Base-by-base conservation (phyloP, 2,797 vertebrate species). In the Spinus olivaceus region DNA sequence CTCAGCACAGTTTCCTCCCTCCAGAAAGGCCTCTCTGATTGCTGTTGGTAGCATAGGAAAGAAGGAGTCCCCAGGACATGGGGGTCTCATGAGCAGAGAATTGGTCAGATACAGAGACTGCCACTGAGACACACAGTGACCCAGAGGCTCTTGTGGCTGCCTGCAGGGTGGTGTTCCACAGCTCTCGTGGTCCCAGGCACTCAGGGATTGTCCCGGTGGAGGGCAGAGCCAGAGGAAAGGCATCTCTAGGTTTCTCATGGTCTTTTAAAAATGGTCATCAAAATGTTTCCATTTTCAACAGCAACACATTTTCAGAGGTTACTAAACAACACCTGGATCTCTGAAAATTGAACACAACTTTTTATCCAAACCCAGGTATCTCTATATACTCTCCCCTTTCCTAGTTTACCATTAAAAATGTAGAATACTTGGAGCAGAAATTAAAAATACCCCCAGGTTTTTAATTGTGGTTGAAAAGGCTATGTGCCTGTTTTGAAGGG, bases 41-140 rank as follows among this genome's bases (percentile, higher is more conserved):
- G 81, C 61, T 39, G 46, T 32, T 18, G 2, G 0, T 39, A 17
- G 42, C 27, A 7, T 4, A 25, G 57, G 25, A 59, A 32, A 50
- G 60, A 30, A 50, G 60, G 57, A 46, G 15, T 12, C 12, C 35
- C 53, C 2, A 0, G 8, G 35, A 79, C 32, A 39, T 0, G 2
- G 14, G 61, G 57, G 22, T 85, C 33, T 89, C 47, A 15, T 6
- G 70, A 76, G 51, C 53, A 65, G 50, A 39, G 67, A 49, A n/a
- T 59, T 59, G 83, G 41, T 19, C 41, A 42, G 41, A 19, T 42
- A 19, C 41, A 42, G 18, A 42, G 41, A 42, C 18, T 42, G 41
- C 41, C 41, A 42, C 41, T 19, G 41, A 42, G 13, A 78, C 11
- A 12, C 1, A 6, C 4, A 0, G 14, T 35, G 49, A 51, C 20